A percentile compares a stretch with the other conserved stretches of the same genome.
Conservation (phyloP, 1,140 invertebrate genomes). For the Drosophila rhopaloa region DNA sequence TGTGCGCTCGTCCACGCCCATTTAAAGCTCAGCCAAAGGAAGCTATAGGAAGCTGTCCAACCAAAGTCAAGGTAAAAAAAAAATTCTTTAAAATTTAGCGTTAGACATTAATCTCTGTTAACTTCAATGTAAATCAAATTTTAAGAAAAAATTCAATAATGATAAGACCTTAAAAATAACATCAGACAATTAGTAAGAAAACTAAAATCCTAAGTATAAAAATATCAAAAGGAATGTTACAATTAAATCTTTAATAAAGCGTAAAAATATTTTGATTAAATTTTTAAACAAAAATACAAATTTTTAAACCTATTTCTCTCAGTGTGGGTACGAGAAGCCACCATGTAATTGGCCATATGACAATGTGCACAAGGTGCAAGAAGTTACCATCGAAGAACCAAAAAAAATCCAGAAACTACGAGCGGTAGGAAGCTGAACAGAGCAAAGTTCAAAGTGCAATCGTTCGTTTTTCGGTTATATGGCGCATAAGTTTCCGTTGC, state of each 20-base stretch:
- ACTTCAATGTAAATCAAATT: too few species aligned
- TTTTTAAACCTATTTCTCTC: not conserved
- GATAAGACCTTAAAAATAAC: too few species aligned
- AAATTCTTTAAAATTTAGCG: too few species aligned
- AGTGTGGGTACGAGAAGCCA: slow-evolving; percentile 16
- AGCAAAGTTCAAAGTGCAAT: slow-evolving; percentile 45
- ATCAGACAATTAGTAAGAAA: too few species aligned
- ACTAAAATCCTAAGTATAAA: too few species aligned
- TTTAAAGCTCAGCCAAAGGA: slow-evolving; percentile 54
- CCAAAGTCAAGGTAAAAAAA: too few species aligned
- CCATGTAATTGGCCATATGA: slow-evolving; percentile 74
- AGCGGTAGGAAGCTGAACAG: slow-evolving; percentile 4
- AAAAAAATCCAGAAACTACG: slow-evolving; percentile 28
- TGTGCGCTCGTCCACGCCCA: slow-evolving; percentile 71
- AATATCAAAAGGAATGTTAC: too few species aligned
- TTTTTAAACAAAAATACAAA: too few species aligned
- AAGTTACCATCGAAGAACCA: slow-evolving; percentile 39
- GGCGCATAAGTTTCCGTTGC: slow-evolving; percentile 65
- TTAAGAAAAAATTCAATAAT: too few species aligned
- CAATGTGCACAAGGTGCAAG: slow-evolving; percentile 60
- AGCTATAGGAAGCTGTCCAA: not conserved
- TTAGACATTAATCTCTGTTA: too few species aligned
- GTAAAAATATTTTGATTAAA: too few species aligned
- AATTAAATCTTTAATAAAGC: too few species aligned
- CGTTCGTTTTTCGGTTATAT: slow-evolving; percentile 59